Evolutionary conservation across 2,888 invertebrate species (phyloP), one percentile per base, ranked within the genome.

Genomic region (Lymantria dispar): DNA sequence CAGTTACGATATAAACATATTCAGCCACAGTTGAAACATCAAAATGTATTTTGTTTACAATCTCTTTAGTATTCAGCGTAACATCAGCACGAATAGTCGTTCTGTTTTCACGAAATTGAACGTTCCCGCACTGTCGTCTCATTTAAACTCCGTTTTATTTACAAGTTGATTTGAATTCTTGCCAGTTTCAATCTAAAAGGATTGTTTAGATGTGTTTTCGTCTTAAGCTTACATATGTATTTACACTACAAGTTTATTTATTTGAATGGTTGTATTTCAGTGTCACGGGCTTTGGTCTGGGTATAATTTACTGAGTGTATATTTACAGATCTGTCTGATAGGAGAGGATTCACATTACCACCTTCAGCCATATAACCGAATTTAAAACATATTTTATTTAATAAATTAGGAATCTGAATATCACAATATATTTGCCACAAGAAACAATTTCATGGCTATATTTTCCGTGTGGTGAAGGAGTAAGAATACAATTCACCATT

Each of bases 161-260:
- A 73, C 72, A 68, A 70, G 66, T 62, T 70, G 64, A 75, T 77
- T 83, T 83, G 83, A 83, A 71, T 55, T 71, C 62, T 55, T 75
- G 81, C 82, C 82, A 82, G 72, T 53, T 59, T 48, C 33, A 43
- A 48, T 38, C 3, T 48, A 43, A 42, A 43, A 43, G 43, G 37
- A 29, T 43, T 38, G 37, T 37, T n/a, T 37, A 38, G 30, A 43
- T 22, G 36, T 22, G 36, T 47, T 15, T 12, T 33, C n/a, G 12
- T 8, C 22, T 47, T 15, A 47, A 36, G 41, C 22, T 15, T 47
- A 47, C 33, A 39, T 31, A 9, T 14, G 7, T 22, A 40, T 29
- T 9, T 13, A 13, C 12, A 22, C 22, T 22, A 22, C 29, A 22
- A 5, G 39, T 29, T 38, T 37, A 45, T 45, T 45, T 45, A 45